These are phyloP conservation scores for Panthera uncia DNA, from an alignment of 2,113 vertebrate genomes.

Conservation along the genomic window DNA sequence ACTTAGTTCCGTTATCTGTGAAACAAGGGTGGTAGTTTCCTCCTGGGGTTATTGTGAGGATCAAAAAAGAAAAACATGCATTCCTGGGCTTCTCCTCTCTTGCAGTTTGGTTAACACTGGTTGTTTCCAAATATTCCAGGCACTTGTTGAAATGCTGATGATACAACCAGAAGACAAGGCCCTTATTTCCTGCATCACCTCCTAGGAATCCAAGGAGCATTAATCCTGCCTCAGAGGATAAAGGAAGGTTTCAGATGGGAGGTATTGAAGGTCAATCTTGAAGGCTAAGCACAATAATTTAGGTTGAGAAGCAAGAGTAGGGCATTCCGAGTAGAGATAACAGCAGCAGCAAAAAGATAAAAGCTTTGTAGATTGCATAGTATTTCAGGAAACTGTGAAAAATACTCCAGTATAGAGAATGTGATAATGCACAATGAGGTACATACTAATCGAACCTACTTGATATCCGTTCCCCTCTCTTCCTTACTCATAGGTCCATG, in stretches of 20 bases:
- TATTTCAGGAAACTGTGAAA: constrained; percentile 33
- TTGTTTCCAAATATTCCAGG: not conserved
- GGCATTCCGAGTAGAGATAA: constrained; percentile 19
- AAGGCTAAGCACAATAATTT: not conserved
- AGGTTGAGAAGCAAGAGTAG: not conserved
- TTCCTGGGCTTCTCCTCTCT: not conserved
- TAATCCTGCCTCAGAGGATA: constrained; percentile 20
- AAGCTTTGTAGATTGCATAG: not conserved
- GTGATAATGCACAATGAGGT: not conserved
- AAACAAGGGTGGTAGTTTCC: not conserved
- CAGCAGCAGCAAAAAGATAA: not conserved
- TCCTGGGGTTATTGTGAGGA: constrained; percentile 15
- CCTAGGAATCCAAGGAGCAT: not conserved
- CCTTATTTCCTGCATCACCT: not conserved
- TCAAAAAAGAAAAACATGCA: not conserved
- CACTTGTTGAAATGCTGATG: constrained; percentile 42
- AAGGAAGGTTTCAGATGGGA: not conserved
- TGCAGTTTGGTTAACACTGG: constrained; percentile 4
- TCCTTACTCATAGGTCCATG: not conserved
- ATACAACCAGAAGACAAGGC: not conserved
- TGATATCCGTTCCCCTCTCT: not conserved
- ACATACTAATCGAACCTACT: not conserved
- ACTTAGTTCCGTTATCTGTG: constrained; percentile 18
- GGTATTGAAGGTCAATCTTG: not conserved
- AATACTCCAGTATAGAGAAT: constrained; percentile 1